Conservation (phyloP, 2,113 vertebrate genomes). For the Stegastes partitus region DNA sequence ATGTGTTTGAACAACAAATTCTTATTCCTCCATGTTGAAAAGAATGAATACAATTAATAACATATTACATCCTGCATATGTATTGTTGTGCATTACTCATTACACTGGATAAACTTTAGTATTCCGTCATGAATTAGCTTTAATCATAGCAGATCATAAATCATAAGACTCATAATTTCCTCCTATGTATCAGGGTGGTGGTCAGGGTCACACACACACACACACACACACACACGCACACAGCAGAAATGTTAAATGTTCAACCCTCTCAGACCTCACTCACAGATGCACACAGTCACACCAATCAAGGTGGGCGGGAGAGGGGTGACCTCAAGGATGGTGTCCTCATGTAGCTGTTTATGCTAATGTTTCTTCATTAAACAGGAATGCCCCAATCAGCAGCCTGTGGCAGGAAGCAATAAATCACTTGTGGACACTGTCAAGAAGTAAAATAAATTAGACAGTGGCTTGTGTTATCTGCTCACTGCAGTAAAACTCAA, state of each 20-base stretch:
- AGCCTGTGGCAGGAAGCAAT: slow-evolving; percentile 66
- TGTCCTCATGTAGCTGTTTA: slow-evolving; percentile 56
- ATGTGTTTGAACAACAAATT: no score
- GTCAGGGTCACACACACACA: background rate
- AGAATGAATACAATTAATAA: no score
- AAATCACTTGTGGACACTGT: slow-evolving; percentile 77
- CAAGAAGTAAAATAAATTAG: slow-evolving; percentile 74
- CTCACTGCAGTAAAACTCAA: slow-evolving; percentile 56
- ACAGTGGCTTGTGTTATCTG: slow-evolving; percentile 60
- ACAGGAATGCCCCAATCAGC: slow-evolving; percentile 63
- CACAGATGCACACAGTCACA: slow-evolving; percentile 11
- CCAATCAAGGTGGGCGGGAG: slow-evolving; percentile 29
- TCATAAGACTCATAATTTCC: background rate
- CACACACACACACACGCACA: background rate
- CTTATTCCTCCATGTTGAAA: no score
- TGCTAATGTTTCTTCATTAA: slow-evolving; percentile 75
- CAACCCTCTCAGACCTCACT: slow-evolving; percentile 14
- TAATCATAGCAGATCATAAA: slow-evolving; percentile 29
- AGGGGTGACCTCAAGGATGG: slow-evolving; percentile 26
- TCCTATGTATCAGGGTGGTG: background rate
- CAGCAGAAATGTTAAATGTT: slow-evolving; percentile 26
- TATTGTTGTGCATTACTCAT: no score
- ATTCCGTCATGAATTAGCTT: background rate
- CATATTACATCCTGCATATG: no score
- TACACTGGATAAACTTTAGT: background rate